Base-by-base conservation (phyloP, 37 sponge, comb jelly and placozoan genomes). In the Bolinopsis microptera region DNA sequence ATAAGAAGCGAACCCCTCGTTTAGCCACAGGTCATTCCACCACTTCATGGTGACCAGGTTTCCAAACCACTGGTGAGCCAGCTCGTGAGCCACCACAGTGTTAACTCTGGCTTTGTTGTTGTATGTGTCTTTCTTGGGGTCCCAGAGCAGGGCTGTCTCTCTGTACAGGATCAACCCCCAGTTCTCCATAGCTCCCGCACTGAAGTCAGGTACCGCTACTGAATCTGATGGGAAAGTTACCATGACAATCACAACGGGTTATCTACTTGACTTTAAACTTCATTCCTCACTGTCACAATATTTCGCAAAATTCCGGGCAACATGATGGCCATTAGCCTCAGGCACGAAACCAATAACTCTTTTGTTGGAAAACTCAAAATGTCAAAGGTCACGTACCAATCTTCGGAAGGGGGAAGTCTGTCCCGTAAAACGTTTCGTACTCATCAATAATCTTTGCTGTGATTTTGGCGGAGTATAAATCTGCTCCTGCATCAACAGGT, bases 1-100 rank as follows among this genome's bases (percentile, higher is more conserved):
- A 83, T 94, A 98, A 31, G 95, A 94, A 1, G 99, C 99, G 93
- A 98, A 98, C 0, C 97, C 99, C 94, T 98, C 99, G 82, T 98
- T 98, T 16, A 98, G 94, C 99, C 99, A 98, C 38, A 98, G 88
- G 68, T 98, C 97, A 95, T 97, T 95, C 99, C 99, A 98, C 99
- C 99, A 98, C n/a, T 94, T 93, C 99, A 98, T 98, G 38, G 99
- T 98, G 31, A 98, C 97, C 23, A 98, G 95, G 92, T 98, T 95
- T 93, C 99, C 99, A 96, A 98, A 98, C 99, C 99, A 98, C 97
- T 98, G 93, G 69, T 93, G 93, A 0, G 93, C 93, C 1, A 93
- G 93, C 31, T 93, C 93, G 39, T 93, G 93, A 74, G 93, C 69
- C 1, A 93, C 93, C 1, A 72, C 76, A 23, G 48, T 38, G 33